phyloP scores from a whole-genome alignment of 2,797 vertebrate species.

The Gambelia wislizenii region DNA sequence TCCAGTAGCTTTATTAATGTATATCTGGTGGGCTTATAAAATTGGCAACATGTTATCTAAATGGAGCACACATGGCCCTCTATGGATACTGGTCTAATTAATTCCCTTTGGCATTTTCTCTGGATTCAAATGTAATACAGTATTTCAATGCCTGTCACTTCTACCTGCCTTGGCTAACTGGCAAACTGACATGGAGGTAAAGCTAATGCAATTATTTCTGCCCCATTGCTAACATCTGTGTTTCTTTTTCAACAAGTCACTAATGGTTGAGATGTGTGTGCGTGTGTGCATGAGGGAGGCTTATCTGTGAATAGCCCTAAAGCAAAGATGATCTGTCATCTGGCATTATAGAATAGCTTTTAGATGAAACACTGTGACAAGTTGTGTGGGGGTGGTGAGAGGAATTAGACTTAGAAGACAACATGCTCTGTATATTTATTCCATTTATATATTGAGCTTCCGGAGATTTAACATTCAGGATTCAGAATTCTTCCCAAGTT shows the following conservation, averaged over 20 bases:
- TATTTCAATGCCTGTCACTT: not conserved
- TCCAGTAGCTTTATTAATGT: conserved; percentile 12
- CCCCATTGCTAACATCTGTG: not conserved
- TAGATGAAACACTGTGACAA: accelerated
- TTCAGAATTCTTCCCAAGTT: not conserved
- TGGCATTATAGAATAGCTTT: not conserved
- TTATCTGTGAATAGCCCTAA: conserved; percentile 7
- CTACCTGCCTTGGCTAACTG: conserved; percentile 3
- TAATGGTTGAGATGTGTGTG: not conserved
- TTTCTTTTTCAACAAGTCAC: conserved; percentile 15
- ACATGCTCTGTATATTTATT: not conserved
- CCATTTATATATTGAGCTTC: too few species aligned
- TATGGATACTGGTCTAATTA: conserved; percentile 7
- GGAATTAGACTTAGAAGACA: not conserved
- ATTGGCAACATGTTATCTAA: conserved; percentile 24
- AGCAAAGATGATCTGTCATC: conserved; percentile 19
- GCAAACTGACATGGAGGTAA: not conserved
- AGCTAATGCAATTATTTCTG: not conserved
- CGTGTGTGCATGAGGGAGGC: not conserved
- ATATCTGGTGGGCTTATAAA: conserved; percentile 21
- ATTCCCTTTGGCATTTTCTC: conserved; percentile 35
- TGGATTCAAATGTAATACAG: not conserved
- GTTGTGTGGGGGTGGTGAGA: too few species aligned
- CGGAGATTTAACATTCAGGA: not conserved
- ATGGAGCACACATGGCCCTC: not conserved